A percentile compares a stretch with the other conserved stretches of the same genome.
Evolutionary conservation across 2,797 vertebrate species (phyloP).

Genomic region (Onychomys leucogaster): DNA sequence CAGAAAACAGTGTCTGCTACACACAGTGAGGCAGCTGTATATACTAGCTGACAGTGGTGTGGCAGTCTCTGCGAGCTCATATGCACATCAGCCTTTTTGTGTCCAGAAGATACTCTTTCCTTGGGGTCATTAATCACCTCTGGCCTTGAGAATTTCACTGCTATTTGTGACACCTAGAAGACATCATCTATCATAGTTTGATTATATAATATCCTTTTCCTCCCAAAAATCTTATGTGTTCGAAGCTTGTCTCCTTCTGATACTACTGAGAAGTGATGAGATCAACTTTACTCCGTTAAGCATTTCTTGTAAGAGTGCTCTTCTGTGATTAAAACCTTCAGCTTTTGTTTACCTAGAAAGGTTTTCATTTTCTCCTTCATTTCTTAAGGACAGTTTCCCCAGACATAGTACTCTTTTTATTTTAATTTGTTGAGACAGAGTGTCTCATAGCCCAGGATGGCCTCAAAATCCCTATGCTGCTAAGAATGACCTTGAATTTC

Average conservation of each 20-base stretch:
- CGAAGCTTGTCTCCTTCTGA: background rate
- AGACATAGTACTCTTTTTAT: background rate
- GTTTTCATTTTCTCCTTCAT: background rate
- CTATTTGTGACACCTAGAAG: background rate
- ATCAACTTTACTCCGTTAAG: background rate
- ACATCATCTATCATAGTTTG: background rate
- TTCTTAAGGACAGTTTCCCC: background rate
- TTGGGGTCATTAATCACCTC: background rate
- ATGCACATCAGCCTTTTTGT: background rate
- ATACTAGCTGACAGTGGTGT: background rate
- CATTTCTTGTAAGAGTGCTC: background rate
- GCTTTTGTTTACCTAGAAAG: background rate
- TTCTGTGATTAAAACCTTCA: background rate
- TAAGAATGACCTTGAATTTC: background rate
- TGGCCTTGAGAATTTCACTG: background rate
- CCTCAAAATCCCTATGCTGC: background rate
- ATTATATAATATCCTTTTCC: too few species aligned
- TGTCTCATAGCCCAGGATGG: background rate
- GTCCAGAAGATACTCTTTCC: background rate
- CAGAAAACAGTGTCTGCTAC: background rate
- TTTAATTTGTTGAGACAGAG: background rate
- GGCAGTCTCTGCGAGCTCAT: background rate
- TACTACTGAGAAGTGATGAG: background rate
- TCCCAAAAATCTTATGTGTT: background rate
- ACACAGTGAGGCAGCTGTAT: too few species aligned